Conservation (phyloP, 2,797 vertebrate species). For the Notoglanidium macrostoma region DNA sequence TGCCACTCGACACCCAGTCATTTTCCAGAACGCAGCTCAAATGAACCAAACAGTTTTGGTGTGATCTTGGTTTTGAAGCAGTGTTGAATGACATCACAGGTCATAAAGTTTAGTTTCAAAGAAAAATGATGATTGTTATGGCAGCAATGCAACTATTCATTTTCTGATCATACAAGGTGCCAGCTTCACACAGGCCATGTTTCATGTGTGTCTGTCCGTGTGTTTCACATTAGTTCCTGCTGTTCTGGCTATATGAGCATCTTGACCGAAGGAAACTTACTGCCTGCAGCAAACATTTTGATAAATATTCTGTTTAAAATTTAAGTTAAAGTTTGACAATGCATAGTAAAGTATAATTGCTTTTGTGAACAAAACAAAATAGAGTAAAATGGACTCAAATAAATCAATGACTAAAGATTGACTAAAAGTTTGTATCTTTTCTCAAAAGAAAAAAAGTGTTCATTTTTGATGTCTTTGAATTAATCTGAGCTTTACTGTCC, state of each 20-base stretch:
- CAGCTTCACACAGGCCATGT: not conserved
- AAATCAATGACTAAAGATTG: not conserved
- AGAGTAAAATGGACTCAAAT: not conserved
- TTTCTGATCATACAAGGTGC: not conserved
- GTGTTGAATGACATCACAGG: not conserved
- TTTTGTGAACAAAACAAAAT: constrained; percentile 9
- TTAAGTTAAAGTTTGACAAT: not conserved
- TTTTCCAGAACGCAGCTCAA: not conserved
- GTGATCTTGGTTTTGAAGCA: not conserved
- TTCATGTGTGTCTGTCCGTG: not conserved
- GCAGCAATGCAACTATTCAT: not conserved
- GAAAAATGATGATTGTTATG: not conserved
- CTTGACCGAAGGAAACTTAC: no score
- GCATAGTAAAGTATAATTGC: not conserved
- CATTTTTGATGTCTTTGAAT: not conserved
- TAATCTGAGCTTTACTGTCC: not conserved
- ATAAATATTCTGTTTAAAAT: not conserved
- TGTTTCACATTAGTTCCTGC: not conserved
- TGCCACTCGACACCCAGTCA: not conserved
- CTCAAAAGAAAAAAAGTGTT: not conserved
- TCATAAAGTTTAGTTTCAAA: not conserved
- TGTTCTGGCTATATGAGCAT: not conserved
- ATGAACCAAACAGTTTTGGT: not conserved
- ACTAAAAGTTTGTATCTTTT: not conserved
- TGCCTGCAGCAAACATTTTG: not conserved